These are phyloP conservation scores for Thalassaphorura encarpata DNA, from an alignment of 1,140 invertebrate species.

Conservation along the genomic window DNA sequence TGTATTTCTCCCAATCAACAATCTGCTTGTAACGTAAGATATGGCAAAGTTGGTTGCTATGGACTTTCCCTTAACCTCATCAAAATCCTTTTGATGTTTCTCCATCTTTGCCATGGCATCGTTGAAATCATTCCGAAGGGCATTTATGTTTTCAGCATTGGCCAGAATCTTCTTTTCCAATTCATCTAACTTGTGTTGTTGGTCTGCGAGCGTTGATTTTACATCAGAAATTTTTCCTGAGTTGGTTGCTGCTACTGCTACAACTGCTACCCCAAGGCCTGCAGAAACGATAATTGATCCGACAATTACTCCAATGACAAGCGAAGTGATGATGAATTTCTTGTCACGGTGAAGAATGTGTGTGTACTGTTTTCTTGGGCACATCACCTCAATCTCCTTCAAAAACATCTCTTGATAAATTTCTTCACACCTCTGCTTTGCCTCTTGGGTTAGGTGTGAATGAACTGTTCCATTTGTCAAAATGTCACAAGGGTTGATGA, in stretches of 20 bases:
- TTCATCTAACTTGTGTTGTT: not conserved
- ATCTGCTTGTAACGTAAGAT: constrained; percentile 4
- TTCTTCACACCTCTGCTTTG: not conserved
- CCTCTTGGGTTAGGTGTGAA: not conserved
- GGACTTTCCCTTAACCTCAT: not conserved
- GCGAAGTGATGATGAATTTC: not conserved
- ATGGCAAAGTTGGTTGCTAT: constrained; percentile 6
- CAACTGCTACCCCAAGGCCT: constrained; percentile 3
- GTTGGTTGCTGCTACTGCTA: not conserved
- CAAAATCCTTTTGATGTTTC: not conserved
- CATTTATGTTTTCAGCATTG: not conserved
- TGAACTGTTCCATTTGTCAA: not conserved
- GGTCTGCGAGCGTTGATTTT: not conserved
- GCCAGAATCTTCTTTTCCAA: not conserved
- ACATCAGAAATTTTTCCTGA: not conserved
- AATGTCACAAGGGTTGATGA: not conserved
- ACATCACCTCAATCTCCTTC: not conserved
- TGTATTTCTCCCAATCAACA: constrained; percentile 2
- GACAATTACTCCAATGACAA: not conserved
- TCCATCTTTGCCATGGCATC: not conserved
- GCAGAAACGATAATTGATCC: not conserved
- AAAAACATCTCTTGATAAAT: not conserved
- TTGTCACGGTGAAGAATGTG: not conserved
- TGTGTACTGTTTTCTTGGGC: not conserved
- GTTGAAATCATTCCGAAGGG: not conserved